Conservation (phyloP, 2,888 invertebrate genomes). For the Melipona beecheii region DNA sequence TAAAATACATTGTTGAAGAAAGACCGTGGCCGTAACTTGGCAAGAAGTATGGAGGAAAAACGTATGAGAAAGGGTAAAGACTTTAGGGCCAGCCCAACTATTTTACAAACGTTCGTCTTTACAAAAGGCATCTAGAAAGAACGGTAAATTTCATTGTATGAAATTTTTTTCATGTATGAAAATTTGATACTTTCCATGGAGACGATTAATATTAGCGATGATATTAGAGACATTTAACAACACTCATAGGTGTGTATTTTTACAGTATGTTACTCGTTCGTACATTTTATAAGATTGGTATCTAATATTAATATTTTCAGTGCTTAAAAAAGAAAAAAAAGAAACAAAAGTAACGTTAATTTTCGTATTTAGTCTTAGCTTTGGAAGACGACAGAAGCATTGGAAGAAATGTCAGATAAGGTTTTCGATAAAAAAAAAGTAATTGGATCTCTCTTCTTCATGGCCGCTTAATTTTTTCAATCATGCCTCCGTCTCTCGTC, state of each 20-base stretch:
- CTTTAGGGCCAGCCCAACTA: not conserved
- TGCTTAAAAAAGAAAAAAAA: not conserved
- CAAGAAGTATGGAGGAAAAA: not conserved
- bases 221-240: too few species aligned
- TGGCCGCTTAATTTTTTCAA: slow-evolving; percentile 3
- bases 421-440: slow-evolving; percentile 39
- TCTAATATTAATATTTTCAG: not conserved
- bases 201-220: accelerated
- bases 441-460: not conserved
- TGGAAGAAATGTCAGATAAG: slow-evolving; percentile 41
- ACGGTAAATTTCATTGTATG: not conserved
- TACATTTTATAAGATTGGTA: not conserved
- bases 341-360: slow-evolving; percentile 45
- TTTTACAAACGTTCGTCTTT: not conserved
- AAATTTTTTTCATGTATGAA: not conserved
- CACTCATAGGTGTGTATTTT: too few species aligned
- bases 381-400: slow-evolving; percentile 32
- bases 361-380: slow-evolving; percentile 76
- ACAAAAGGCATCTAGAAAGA: not conserved
- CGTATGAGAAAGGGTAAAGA: not conserved
- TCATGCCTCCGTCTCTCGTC: slow-evolving; percentile 16
- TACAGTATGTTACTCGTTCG: not conserved
- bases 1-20: slow-evolving; percentile 63
- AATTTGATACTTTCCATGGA: not conserved
- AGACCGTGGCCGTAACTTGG: slow-evolving; percentile 33